Percentiles rank a stretch among this genome's conserved stretches.
phyloP scores from a whole-genome alignment of 2,797 vertebrate species.

The Rhynchonycteris naso region DNA sequence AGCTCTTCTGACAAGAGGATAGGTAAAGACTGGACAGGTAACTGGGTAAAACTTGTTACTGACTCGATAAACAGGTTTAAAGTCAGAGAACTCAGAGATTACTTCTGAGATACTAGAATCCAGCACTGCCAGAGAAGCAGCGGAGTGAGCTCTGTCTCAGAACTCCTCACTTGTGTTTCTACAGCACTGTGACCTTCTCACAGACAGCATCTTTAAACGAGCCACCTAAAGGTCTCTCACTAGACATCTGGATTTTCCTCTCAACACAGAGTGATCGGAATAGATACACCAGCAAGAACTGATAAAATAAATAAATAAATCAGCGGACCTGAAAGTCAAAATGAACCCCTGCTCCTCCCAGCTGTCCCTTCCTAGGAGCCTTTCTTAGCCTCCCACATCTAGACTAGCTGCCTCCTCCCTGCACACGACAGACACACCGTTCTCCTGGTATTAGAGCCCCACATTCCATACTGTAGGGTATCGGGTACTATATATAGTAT shows the following conservation, averaged over 20 bases:
- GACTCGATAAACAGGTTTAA: neutral
- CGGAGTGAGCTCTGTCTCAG: neutral
- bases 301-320: neutral
- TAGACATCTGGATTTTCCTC: neutral
- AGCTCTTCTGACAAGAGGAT: neutral
- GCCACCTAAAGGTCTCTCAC: neutral
- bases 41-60: neutral
- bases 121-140: neutral
- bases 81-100: neutral
- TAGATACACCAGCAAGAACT: neutral
- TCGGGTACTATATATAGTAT: accelerated
- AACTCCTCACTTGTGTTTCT: neutral
- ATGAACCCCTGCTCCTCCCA: neutral
- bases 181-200: neutral
- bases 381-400: neutral
- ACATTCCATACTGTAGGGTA: too few species aligned
- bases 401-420: neutral
- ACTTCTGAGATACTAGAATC: conserved; percentile 16
- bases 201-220: neutral
- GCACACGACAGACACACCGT: accelerated
- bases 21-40: neutral
- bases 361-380: accelerated
- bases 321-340: neutral
- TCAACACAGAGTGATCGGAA: neutral
- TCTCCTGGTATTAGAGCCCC: too few species aligned